Conservation (phyloP, 1,140 invertebrate genomes). For the Bombus fervidus region DNA sequence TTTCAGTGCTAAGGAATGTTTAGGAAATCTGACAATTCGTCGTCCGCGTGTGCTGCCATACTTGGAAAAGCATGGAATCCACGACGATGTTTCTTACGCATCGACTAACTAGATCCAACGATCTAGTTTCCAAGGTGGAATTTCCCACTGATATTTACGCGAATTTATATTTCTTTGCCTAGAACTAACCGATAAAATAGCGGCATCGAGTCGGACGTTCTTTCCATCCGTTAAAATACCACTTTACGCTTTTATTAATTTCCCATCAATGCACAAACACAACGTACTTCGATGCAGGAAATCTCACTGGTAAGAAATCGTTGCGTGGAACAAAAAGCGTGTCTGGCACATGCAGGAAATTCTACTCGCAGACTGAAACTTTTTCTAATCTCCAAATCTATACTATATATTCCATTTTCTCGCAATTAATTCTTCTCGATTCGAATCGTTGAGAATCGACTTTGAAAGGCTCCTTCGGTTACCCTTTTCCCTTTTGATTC, state of each 20-base stretch:
- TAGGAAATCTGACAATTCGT: conserved; percentile 32
- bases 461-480: not conserved
- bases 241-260: not conserved
- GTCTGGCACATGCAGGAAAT: not conserved
- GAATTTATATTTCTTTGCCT: not conserved
- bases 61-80: not conserved
- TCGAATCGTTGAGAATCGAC: not conserved
- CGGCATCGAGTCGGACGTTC: not conserved
- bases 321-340: not conserved
- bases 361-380: not conserved
- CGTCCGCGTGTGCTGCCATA: not conserved
- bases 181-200: not conserved
- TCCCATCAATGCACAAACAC: not conserved
- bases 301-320: not conserved
- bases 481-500: not conserved
- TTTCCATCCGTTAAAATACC: not conserved
- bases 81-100: no score
- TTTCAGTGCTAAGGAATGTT: conserved; percentile 15
- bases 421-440: not conserved
- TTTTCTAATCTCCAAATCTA: not conserved
- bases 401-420: not conserved
- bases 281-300: not conserved
- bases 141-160: not conserved
- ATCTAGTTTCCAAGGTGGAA: not conserved
- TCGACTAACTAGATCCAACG: no score